Evolutionary conservation across 1,140 invertebrate genomes (phyloP).

Genomic region (Drosophila funebris): DNA sequence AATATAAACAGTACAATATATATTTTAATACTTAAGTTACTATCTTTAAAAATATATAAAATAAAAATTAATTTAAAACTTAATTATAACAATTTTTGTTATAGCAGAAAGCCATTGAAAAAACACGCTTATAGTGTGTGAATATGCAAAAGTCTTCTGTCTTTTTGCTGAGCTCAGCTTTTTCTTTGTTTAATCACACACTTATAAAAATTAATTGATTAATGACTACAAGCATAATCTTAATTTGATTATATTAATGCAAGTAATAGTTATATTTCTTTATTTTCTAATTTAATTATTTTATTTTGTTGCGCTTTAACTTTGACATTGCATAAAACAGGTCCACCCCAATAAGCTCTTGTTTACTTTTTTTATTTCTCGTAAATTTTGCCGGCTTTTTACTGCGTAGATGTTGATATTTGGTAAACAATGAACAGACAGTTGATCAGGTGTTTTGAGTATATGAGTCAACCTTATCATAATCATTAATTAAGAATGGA

Average conservation of each 20-base stretch:
- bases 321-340: constrained; percentile 9
- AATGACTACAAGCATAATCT: no score
- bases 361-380: constrained; percentile 10
- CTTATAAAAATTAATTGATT: no score
- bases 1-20: no score
- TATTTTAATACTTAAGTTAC: background rate
- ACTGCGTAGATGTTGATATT: constrained; percentile 68
- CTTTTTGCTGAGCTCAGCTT: no score
- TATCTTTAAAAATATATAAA: background rate
- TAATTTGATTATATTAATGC: no score
- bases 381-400: constrained; percentile 63
- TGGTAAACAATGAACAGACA: constrained; percentile 63
- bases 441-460: constrained; percentile 59
- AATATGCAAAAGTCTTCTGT: no score
- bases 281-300: background rate
- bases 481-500: background rate
- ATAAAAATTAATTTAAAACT: background rate
- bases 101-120: background rate
- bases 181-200: no score
- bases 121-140: no score
- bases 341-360: constrained; percentile 42
- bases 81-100: background rate
- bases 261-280: no score
- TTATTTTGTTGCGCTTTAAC: background rate
- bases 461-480: constrained; percentile 45